Percentiles rank a stretch among this genome's conserved stretches.
Evolutionary conservation across 1,140 invertebrate species (phyloP).

Genomic region (Polypedilum pembai): DNA sequence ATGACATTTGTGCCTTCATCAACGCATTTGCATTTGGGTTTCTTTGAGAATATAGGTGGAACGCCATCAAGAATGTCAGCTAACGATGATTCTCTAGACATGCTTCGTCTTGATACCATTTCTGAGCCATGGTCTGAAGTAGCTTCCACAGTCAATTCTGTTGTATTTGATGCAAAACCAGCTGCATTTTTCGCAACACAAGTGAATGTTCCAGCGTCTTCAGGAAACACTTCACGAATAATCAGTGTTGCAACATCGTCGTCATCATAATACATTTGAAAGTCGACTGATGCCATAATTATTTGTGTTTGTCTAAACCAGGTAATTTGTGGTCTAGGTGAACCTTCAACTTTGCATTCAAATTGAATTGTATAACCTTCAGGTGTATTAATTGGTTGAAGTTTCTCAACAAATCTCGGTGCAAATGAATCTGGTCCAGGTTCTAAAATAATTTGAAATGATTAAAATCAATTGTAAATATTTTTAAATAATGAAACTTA

Average conservation of each 20-base stretch:
- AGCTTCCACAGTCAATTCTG: slow-evolving; percentile 81
- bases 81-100: slow-evolving; percentile 81
- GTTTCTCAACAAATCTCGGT: slow-evolving; percentile 76
- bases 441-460: slow-evolving; percentile 49
- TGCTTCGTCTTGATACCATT: slow-evolving; percentile 69
- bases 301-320: slow-evolving; percentile 92
- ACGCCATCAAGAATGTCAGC: slow-evolving; percentile 87
- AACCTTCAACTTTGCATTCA: slow-evolving; percentile 82
- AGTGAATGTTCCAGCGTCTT: slow-evolving; percentile 94
- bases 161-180: slow-evolving; percentile 86
- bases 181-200: slow-evolving; percentile 92
- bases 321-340: slow-evolving; percentile 82
- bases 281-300: slow-evolving; percentile 82
- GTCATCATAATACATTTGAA: slow-evolving; percentile 88
- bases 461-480: slow-evolving; percentile 28
- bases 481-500: slow-evolving; percentile 53
- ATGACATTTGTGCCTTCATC: slow-evolving; percentile 71
- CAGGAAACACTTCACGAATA: slow-evolving; percentile 91
- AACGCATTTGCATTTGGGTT: slow-evolving; percentile 75
- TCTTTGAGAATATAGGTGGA: slow-evolving; percentile 83
- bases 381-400: slow-evolving; percentile 70
- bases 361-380: slow-evolving; percentile 86
- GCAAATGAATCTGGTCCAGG: slow-evolving; percentile 65
- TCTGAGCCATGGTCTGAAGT: slow-evolving; percentile 83
- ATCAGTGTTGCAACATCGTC: slow-evolving; percentile 87